A percentile compares a stretch with the other conserved stretches of the same genome.
Conservation (phyloP, 1,140 invertebrate species). For the Drosophila melanica region DNA sequence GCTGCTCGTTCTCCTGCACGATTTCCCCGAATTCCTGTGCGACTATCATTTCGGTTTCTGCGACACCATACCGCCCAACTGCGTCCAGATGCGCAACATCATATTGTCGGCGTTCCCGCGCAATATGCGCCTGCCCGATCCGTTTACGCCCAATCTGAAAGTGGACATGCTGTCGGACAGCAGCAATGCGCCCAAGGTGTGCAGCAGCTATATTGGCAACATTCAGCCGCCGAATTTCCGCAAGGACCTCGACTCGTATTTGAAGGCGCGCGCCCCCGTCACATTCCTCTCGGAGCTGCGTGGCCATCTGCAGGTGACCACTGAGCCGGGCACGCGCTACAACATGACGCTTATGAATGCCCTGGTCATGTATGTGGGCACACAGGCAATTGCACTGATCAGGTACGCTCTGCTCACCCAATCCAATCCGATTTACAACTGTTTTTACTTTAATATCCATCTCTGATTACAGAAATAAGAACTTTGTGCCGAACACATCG, state of each 20-base stretch:
- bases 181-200: constrained; percentile 92
- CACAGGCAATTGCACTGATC: constrained; percentile 96
- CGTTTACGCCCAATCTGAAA: constrained; percentile 98
- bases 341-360: constrained; percentile 99
- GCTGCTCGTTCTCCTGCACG: constrained; percentile 97
- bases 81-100: constrained; percentile 99
- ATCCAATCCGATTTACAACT: background rate
- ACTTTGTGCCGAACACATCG: constrained; percentile 95
- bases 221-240: constrained; percentile 95
- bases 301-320: constrained; percentile 93
- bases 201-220: constrained; percentile 94
- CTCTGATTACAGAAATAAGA: constrained; percentile 87
- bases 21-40: constrained; percentile 99
- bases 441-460: background rate
- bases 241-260: constrained; percentile 97
- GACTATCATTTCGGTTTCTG: constrained; percentile 99
- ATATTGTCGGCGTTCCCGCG: constrained; percentile 98
- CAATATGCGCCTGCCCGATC: constrained; percentile 98
- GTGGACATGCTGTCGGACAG: constrained; percentile 97
- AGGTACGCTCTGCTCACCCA: constrained; percentile 46
- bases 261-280: constrained; percentile 97
- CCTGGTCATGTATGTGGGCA: constrained; percentile 98
- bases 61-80: constrained; percentile 99
- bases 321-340: constrained; percentile 95
- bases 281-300: constrained; percentile 97